These are phyloP conservation scores for Rhinogobio ventralis DNA, from an alignment of 2,797 vertebrate genomes.

Conservation along the genomic window DNA sequence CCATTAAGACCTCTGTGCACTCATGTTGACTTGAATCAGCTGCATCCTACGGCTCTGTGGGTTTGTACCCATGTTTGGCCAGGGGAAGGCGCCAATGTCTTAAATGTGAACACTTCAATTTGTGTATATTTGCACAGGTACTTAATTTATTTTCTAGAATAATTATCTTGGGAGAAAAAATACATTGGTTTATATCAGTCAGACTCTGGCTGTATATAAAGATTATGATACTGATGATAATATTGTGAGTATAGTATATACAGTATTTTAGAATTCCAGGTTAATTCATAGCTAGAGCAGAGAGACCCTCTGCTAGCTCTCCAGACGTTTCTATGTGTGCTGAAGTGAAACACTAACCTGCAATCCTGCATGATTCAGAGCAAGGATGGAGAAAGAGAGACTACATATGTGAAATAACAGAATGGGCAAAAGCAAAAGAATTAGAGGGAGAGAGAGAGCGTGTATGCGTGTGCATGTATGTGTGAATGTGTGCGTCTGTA, in stretches of 20 bases:
- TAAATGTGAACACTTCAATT: constrained; percentile 89
- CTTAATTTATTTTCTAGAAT: constrained; percentile 88
- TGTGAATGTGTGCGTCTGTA: constrained; percentile 39
- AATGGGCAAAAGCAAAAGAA: not conserved
- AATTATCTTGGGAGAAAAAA: constrained; percentile 71
- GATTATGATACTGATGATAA: constrained; percentile 51
- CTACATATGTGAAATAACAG: constrained; percentile 30
- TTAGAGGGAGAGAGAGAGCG: not conserved
- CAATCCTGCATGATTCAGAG: constrained; percentile 80
- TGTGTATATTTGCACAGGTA: constrained; percentile 89
- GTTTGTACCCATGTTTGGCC: constrained; percentile 75
- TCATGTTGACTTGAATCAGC: constrained; percentile 86
- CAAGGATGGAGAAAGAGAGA: constrained; percentile 67
- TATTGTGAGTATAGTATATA: constrained; percentile 85
- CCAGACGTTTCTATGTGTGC: constrained; percentile 81
- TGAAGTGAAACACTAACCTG: constrained; percentile 78
- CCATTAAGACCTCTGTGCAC: constrained; percentile 80
- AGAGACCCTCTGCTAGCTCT: constrained; percentile 80
- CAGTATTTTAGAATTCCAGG: constrained; percentile 84
- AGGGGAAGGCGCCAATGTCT: constrained; percentile 84
- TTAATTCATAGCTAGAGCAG: constrained; percentile 86
- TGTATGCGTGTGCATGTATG: constrained; percentile 46
- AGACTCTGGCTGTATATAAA: constrained; percentile 79
- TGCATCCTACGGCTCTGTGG: constrained; percentile 78
- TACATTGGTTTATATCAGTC: constrained; percentile 83